Evolutionary conservation across 2,113 vertebrate species (phyloP).

Genomic region (Sinocyclocheilus grahami): DNA sequence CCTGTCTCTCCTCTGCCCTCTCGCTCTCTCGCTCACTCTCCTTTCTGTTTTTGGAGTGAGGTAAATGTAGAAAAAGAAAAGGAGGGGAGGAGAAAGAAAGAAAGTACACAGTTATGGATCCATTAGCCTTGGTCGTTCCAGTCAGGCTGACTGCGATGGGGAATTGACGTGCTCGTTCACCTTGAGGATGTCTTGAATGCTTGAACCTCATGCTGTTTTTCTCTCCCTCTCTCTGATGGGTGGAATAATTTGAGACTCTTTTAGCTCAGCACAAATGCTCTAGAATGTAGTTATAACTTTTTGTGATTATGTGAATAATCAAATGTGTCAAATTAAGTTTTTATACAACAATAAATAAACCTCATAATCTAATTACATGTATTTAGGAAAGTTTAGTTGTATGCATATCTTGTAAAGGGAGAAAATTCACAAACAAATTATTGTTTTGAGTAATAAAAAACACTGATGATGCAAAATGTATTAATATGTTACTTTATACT

Average conservation of each 20-base stretch:
- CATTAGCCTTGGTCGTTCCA: constrained; percentile 13
- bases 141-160: not conserved
- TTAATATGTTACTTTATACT: not conserved
- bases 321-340: too few relatives aligned
- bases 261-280: not conserved
- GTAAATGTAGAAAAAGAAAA: not conserved
- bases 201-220: not conserved
- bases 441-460: too few relatives aligned
- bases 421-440: too few relatives aligned
- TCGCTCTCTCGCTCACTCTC: not conserved
- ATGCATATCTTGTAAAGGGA: too few relatives aligned
- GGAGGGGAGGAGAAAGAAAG: not conserved
- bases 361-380: too few relatives aligned
- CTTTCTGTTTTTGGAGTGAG: not conserved
- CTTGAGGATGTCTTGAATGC: not conserved
- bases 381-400: too few relatives aligned
- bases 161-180: not conserved
- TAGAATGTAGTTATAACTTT: not conserved
- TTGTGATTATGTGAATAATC: too few relatives aligned
- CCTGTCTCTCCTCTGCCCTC: not conserved
- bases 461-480: too few relatives aligned
- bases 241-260: not conserved
- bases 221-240: not conserved
- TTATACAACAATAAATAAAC: too few relatives aligned
- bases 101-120: constrained; percentile 23